Evolutionary conservation across 2,113 vertebrate genomes (phyloP).

Genomic region (Boleophthalmus pectinirostris): DNA sequence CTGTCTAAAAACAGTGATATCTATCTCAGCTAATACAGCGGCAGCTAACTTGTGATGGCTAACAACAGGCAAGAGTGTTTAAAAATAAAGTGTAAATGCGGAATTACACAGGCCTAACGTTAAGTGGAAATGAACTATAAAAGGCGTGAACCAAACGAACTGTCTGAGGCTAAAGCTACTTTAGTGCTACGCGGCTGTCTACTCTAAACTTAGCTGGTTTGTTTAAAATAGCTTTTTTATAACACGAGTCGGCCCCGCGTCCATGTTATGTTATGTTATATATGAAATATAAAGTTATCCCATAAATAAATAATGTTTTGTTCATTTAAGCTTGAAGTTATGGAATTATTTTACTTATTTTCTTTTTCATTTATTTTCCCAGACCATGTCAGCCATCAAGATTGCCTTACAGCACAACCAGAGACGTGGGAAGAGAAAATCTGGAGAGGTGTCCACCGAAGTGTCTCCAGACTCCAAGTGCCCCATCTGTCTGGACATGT

Average conservation of each 20-base stretch:
- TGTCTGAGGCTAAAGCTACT: not conserved
- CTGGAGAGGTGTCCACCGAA: slow-evolving; percentile 75
- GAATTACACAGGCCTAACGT: not conserved
- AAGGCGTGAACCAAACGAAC: not conserved
- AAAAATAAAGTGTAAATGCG: not conserved
- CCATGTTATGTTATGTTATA: not conserved
- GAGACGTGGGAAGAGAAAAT: slow-evolving; percentile 65
- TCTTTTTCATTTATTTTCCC: slow-evolving; percentile 9
- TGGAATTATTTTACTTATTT: no score
- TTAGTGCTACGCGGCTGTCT: not conserved
- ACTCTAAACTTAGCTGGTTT: no score
- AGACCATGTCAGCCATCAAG: slow-evolving; percentile 83
- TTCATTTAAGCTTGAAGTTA: not conserved
- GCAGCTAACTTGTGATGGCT: slow-evolving; percentile 1
- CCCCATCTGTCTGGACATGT: slow-evolving; percentile 94
- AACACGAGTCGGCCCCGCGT: not conserved
- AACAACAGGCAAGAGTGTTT: not conserved
- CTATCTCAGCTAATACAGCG: not conserved
- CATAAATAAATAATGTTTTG: not conserved
- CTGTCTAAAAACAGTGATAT: not conserved
- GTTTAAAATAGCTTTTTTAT: no score
- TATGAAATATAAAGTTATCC: not conserved
- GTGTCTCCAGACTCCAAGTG: slow-evolving; percentile 95
- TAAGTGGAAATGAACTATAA: not conserved
- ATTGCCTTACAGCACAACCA: slow-evolving; percentile 75